These are phyloP conservation scores for Sarcophaga caerulescens DNA, from an alignment of 2,888 invertebrate species.

Conservation along the genomic window DNA sequence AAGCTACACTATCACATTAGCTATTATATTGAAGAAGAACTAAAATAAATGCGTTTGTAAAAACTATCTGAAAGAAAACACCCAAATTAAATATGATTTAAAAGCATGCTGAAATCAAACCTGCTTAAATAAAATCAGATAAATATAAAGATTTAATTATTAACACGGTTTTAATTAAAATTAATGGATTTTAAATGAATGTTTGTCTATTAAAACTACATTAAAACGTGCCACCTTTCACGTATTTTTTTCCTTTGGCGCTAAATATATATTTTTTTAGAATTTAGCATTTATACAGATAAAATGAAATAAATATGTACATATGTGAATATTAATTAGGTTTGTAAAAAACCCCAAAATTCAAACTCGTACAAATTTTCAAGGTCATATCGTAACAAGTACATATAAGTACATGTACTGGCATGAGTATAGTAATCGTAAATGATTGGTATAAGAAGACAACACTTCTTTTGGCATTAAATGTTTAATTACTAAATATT, in stretches of 20 bases:
- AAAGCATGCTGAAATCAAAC: too few species aligned
- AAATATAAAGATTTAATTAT: too few species aligned
- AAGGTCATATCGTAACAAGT: background rate
- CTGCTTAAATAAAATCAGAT: too few species aligned
- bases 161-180: too few species aligned
- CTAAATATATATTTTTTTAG: background rate
- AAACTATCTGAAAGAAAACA: too few species aligned
- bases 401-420: background rate
- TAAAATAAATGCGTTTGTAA: too few species aligned
- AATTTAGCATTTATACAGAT: background rate
- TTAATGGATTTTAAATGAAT: background rate
- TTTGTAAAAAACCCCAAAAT: background rate
- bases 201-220: background rate
- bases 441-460: slow-evolving; percentile 1
- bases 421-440: background rate
- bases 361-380: background rate
- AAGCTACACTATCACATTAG: too few species aligned
- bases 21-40: too few species aligned
- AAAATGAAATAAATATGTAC: too few species aligned
- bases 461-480: background rate
- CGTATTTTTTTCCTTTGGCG: background rate
- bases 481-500: background rate
- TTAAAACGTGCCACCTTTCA: background rate
- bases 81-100: too few species aligned
- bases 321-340: slow-evolving; percentile 25